A percentile compares a stretch with the other conserved stretches of the same genome.
phyloP scores from a whole-genome alignment of 2,113 vertebrate species.

The Delphinapterus leucas region DNA sequence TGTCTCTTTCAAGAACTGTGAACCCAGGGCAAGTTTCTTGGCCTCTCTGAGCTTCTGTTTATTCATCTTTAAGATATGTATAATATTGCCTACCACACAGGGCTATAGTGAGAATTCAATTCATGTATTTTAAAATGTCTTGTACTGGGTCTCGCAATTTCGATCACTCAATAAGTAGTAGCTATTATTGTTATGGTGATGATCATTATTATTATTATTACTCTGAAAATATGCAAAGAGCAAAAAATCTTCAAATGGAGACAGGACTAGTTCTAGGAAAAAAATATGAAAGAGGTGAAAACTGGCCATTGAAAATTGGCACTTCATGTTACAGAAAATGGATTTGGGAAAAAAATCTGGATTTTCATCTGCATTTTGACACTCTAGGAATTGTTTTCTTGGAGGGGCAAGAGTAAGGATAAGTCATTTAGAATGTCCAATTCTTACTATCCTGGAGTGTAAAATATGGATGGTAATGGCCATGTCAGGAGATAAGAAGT shows the following conservation, averaged over 20 bases:
- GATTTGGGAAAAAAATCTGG: background rate
- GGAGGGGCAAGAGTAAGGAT: too few relatives aligned
- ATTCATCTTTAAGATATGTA: background rate
- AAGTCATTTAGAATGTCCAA: background rate
- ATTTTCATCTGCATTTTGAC: background rate
- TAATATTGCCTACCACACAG: background rate
- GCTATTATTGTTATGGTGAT: background rate
- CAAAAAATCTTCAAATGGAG: background rate
- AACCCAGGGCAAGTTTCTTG: background rate
- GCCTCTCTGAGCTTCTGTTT: background rate
- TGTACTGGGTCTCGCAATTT: background rate
- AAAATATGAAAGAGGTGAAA: background rate
- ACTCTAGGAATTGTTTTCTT: background rate
- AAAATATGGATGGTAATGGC: background rate
- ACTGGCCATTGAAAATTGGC: background rate
- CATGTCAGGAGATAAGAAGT: background rate
- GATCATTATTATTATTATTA: background rate
- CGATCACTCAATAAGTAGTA: background rate
- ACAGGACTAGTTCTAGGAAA: background rate
- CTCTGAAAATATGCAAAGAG: constrained; percentile 21
- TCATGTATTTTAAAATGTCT: background rate
- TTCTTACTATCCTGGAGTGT: background rate
- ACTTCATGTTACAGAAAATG: background rate
- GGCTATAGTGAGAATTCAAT: constrained; percentile 24
- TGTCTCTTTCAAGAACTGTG: background rate